Percentiles rank a stretch among this genome's conserved stretches.
Conservation (phyloP, 1,140 invertebrate genomes). For the Pissodes strobi region DNA sequence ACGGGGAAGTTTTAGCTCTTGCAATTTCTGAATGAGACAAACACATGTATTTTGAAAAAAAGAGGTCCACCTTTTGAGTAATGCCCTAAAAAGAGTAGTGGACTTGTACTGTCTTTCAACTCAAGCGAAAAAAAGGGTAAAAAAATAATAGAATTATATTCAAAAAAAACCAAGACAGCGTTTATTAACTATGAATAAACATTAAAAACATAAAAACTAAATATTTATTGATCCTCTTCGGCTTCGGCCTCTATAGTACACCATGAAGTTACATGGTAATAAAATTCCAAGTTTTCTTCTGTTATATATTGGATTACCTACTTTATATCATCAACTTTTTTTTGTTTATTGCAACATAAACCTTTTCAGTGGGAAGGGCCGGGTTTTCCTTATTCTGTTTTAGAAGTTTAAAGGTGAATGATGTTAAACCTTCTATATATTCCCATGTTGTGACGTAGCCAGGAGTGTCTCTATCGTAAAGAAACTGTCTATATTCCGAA, state of each 20-base stretch:
- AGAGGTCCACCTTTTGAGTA: not conserved
- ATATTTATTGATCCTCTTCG: not conserved
- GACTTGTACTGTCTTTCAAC: conserved; percentile 10
- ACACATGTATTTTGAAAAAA: too few species aligned
- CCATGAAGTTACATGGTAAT: not conserved
- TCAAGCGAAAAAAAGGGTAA: not conserved
- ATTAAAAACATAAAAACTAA: too few species aligned
- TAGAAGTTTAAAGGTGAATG: conserved; percentile 15
- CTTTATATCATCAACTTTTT: not conserved
- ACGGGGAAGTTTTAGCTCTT: not conserved
- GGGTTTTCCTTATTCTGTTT: conserved; percentile 3
- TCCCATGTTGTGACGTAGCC: conserved; percentile 15
- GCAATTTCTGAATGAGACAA: too few species aligned
- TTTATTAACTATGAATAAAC: too few species aligned
- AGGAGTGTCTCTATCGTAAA: conserved; percentile 24
- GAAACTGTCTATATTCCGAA: conserved; percentile 16
- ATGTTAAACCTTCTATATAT: conserved; percentile 20
- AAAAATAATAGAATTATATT: not conserved
- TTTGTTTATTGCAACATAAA: conserved; percentile 1
- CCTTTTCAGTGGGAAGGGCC: not conserved
- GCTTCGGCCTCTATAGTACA: not conserved
- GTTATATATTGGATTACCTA: not conserved
- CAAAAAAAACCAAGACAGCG: not conserved
- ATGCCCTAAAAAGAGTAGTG: conserved; percentile 4
- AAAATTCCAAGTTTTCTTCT: not conserved